Base-by-base conservation (phyloP, 92 coral and sea anemone species). In the Scolanthus callimorphus region DNA sequence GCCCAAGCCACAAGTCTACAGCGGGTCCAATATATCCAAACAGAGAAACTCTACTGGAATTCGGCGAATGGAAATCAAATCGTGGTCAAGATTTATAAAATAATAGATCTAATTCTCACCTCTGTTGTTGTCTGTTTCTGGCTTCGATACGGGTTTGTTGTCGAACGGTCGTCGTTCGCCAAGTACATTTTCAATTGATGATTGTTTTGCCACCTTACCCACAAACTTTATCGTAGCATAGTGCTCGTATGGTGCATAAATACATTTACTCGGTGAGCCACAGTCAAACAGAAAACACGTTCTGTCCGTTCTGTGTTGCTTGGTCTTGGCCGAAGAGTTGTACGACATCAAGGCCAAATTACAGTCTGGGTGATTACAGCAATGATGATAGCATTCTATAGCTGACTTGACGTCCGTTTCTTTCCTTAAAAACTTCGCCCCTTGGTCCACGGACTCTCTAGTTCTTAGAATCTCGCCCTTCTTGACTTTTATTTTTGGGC, bases 251-350 rank as follows among this genome's bases (percentile, higher is more conserved):
- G 74, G 26, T 29, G 70, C 62, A 62, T 70, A 88, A 11, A 26
- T 27, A 71, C 96, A 88, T 48, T 62, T 62, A 39, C 62, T 74
- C 11, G 96, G 90, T 20, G 57, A 29, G 17, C 90, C 90, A 49
- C 96, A 88, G 29, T 88, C 65, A 39, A 88, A 88, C 62, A 88
- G 77, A 31, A 49, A 88, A 65, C 96, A 88, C 48, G 54, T 56
- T 41, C 74, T 69, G 41, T 55, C 70, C 11, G 76, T 31, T 43
- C 29, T 49, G n/a, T n/a, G n/a, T n/a, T n/a, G n/a, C 8, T 17
- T 27, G 0, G 22, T 63, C 34, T 0, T 46, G 12, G 75, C 27
- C 2, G 63, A 43, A 45, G 70, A 78, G 25, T 45, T 64, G 64
- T 76, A 78, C 20, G 87, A 81, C 77, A 88, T 51, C 72, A 65